Percentiles rank a stretch among this genome's conserved stretches.
Evolutionary conservation across 92 coral and sea anemone species (phyloP).

Genomic region (Palythoa grandiflora): DNA sequence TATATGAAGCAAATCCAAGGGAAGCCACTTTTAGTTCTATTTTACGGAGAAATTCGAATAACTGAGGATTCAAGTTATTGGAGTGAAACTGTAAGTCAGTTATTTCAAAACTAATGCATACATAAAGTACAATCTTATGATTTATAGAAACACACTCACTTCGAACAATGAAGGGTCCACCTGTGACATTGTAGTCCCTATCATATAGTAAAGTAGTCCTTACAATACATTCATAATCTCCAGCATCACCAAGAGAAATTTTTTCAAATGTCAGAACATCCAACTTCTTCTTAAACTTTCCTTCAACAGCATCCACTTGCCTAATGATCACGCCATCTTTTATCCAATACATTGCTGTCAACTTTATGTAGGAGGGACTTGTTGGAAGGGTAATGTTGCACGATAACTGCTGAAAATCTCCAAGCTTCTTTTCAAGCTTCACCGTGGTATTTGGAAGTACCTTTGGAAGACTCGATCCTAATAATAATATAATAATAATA

Average conservation of each 20-base stretch:
- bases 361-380: too few relatives aligned
- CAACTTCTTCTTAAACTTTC: neutral
- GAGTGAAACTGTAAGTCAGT: too few relatives aligned
- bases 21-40: too few relatives aligned
- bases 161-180: conserved; percentile 27
- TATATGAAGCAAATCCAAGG: too few relatives aligned
- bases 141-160: neutral
- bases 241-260: neutral
- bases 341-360: neutral
- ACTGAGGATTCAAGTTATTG: too few relatives aligned
- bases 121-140: too few relatives aligned
- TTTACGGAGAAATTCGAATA: too few relatives aligned
- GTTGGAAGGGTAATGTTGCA: conserved; percentile 12
- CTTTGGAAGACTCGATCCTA: neutral
- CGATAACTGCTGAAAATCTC: neutral
- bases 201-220: rapidly evolving
- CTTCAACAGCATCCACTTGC: neutral
- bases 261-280: neutral
- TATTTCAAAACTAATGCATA: too few relatives aligned
- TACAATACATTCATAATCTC: conserved; percentile 17
- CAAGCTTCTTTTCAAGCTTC: neutral
- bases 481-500: neutral
- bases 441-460: neutral
- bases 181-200: conserved; percentile 7
- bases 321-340: neutral